These are phyloP conservation scores for Celastrina argiolus DNA, from an alignment of 2,888 invertebrate species.

Conservation along the genomic window DNA sequence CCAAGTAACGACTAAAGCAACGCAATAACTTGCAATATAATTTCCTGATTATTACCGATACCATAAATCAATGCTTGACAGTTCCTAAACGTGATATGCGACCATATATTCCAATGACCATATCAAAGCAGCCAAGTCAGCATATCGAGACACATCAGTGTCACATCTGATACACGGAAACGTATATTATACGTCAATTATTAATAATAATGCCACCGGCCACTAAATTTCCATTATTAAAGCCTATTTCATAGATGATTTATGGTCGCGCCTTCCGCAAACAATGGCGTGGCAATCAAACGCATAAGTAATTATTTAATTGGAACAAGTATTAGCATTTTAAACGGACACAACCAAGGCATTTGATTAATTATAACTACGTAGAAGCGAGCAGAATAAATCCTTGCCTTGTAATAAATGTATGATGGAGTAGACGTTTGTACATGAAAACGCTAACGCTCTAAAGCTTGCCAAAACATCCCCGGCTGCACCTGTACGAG, in stretches of 20 bases:
- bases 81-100: neutral
- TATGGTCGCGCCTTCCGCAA: constrained; percentile 14
- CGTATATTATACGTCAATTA: constrained; percentile 5
- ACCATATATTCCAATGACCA: constrained; percentile 1
- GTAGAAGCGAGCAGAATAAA: neutral
- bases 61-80: neutral
- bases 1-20: neutral
- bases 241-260: constrained; percentile 4
- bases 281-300: constrained; percentile 8
- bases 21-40: neutral
- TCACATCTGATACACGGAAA: constrained; percentile 8
- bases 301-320: constrained; percentile 17
- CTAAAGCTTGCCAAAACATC: neutral
- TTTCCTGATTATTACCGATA: neutral
- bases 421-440: neutral
- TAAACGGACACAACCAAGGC: neutral
- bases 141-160: neutral
- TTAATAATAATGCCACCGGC: constrained; percentile 10
- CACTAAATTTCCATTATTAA: constrained; percentile 17
- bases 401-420: neutral
- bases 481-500: neutral
- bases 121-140: neutral
- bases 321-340: constrained; percentile 18
- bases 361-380: neutral
- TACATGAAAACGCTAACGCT: neutral